These are phyloP conservation scores for Leuctra nigra DNA, from an alignment of 2,888 invertebrate genomes.

Conservation along the genomic window DNA sequence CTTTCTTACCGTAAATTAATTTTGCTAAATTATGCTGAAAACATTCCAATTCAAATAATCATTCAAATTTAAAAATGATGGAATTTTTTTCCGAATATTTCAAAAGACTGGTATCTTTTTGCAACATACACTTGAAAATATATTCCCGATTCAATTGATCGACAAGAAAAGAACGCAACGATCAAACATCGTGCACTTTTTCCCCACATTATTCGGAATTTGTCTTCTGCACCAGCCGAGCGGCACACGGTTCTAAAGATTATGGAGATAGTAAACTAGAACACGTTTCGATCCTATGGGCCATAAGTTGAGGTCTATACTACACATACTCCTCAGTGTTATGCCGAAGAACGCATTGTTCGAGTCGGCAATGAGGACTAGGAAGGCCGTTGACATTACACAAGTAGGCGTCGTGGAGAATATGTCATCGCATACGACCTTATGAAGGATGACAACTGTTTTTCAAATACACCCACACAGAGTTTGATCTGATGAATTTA, in stretches of 20 bases:
- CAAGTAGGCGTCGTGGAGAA: not conserved
- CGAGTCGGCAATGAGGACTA: too few species aligned
- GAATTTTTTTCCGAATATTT: too few species aligned
- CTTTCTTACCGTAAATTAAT: too few species aligned
- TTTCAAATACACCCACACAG: constrained; percentile 10
- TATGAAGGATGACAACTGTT: constrained; percentile 17
- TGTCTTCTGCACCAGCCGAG: too few species aligned
- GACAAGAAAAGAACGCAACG: too few species aligned
- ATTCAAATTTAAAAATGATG: too few species aligned
- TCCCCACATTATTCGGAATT: not conserved
- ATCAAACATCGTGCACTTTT: not conserved
- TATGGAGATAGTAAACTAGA: constrained; percentile 5
- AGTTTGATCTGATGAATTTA: too few species aligned
- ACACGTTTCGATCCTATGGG: constrained; percentile 3
- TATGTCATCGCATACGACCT: not conserved
- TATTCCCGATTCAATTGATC: too few species aligned
- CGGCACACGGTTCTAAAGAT: constrained; percentile 7
- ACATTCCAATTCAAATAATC: too few species aligned
- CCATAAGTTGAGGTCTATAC: constrained; percentile 10
- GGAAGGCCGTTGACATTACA: constrained; percentile 9
- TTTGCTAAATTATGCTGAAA: too few species aligned
- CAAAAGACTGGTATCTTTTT: too few species aligned
- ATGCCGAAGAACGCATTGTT: constrained; percentile 6
- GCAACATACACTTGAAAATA: too few species aligned
- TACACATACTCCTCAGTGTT: not conserved